Evolutionary conservation across 2,797 vertebrate species (phyloP), one percentile per base, ranked within the genome.

Genomic region (Arrhamphus sclerolepis): DNA sequence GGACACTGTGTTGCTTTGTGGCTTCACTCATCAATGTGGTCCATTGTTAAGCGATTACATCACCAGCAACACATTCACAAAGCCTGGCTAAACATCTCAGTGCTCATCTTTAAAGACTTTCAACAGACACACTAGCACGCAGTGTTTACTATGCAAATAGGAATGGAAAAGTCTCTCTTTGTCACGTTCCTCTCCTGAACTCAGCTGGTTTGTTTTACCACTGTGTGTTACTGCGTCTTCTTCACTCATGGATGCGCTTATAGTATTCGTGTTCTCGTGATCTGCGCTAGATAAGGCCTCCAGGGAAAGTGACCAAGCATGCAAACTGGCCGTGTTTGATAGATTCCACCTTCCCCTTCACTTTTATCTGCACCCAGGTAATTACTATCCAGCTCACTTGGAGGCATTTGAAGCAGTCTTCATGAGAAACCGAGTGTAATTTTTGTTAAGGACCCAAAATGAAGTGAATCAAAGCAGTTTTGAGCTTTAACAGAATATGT

Each of bases 41-140:
- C 64, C 57, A 26, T 79, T 81, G 73, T 77, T 5, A 26, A 11
- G 31, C 19, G 11, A 50, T 85, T 82, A 57, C 44, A 43, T 78
- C 79, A 80, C 21, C 4, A 31, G 46, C 13, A 28, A 75, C 40
- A 43, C 58, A 48, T 21, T 29, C 28, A 50, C 73, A 59, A 57
- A 67, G 24, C 20, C 31, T 1, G 21, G 3, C n/a, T 10, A 26
- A 66, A 49, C 48, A 26, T 59, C 7, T 29, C 39, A 22, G 22
- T 8, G 50, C 28, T 48, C 53, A 56, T 51, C 14, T 74, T 48
- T 44, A 13, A 44, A 51, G 31, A 17, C 1, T 38, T 59, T 40
- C 43, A 10, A 34, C 11, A n/a, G 19, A 5, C 46, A 13, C 20
- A 41, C n/a, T 21, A n/a, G 39, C 16, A 65, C 7, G 29, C 43